Evolutionary conservation across 1,140 invertebrate genomes (phyloP).

Genomic region (Drosophila truncata): DNA sequence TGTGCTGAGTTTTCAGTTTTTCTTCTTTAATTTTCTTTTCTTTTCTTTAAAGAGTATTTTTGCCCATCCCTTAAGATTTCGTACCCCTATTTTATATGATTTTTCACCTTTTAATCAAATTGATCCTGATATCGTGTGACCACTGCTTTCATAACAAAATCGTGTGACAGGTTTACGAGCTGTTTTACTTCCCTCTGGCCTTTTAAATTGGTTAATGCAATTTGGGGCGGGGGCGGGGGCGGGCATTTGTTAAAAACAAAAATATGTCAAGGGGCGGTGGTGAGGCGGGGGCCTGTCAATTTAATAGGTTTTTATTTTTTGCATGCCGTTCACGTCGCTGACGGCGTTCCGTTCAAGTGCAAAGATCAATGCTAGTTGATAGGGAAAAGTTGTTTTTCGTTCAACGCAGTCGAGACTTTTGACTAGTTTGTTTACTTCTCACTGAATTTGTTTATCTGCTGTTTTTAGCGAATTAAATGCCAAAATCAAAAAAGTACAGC

Average conservation of each 20-base stretch:
- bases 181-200: constrained; percentile 8
- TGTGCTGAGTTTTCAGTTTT: too few species aligned
- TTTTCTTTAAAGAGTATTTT: too few species aligned
- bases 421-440: constrained; percentile 61
- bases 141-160: constrained; percentile 22
- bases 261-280: constrained; percentile 2
- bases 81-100: too few species aligned
- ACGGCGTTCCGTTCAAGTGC: constrained; percentile 41
- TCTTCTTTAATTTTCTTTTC: too few species aligned
- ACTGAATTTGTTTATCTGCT: constrained; percentile 52
- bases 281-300: constrained; percentile 20
- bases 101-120: neutral
- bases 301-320: constrained; percentile 24
- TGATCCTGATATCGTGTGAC: constrained; percentile 1
- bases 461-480: constrained; percentile 40
- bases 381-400: constrained; percentile 60
- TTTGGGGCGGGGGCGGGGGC: constrained; percentile 11
- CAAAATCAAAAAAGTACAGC: constrained; percentile 31
- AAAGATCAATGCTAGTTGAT: constrained; percentile 67
- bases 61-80: too few species aligned
- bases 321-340: constrained; percentile 29
- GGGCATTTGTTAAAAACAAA: constrained; percentile 15
- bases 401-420: constrained; percentile 40
- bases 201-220: constrained; percentile 22
- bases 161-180: constrained; percentile 27